These are phyloP conservation scores for Drosophila malerkotliana DNA, from an alignment of 1,140 invertebrate species.

Conservation along the genomic window DNA sequence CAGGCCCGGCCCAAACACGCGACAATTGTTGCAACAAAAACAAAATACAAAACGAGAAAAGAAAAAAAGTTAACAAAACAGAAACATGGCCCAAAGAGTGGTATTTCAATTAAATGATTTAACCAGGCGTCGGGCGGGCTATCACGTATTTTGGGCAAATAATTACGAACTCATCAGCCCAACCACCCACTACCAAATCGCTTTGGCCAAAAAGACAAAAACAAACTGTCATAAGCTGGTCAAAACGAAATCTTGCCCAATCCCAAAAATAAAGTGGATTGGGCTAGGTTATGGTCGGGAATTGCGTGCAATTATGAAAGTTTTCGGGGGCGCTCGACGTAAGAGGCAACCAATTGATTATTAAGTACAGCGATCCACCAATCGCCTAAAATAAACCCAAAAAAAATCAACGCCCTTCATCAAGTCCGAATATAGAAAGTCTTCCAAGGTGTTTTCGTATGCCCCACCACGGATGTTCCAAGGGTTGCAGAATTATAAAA, in stretches of 20 bases:
- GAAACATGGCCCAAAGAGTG: constrained; percentile 31
- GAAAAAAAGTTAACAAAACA: background rate
- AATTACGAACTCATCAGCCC: constrained; percentile 4
- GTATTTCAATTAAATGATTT: constrained; percentile 49
- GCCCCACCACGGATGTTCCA: constrained; percentile 30
- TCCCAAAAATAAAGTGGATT: constrained; percentile 10
- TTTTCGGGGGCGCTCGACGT: constrained; percentile 46
- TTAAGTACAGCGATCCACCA: constrained; percentile 47
- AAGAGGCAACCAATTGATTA: constrained; percentile 67
- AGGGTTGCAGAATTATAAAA: constrained; percentile 68
- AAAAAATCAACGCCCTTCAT: constrained; percentile 48
- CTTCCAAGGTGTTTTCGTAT: constrained; percentile 54
- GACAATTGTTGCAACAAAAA: constrained; percentile 56
- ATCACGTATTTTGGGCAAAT: constrained; percentile 23
- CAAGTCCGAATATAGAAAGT: constrained; percentile 61
- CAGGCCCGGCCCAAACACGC: constrained; percentile 45
- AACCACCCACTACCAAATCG: constrained; percentile 3
- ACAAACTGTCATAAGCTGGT: constrained; percentile 24
- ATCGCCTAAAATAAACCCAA: background rate
- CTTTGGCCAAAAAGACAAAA: background rate
- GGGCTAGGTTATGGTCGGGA: constrained; percentile 51
- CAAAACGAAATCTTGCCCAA: constrained; percentile 53
- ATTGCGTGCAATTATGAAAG: constrained; percentile 74
- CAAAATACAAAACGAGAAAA: background rate
- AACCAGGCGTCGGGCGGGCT: background rate